Evolutionary conservation across 2,888 invertebrate genomes (phyloP), one percentile per base, ranked within the genome.

Genomic region (Lathronympha strigana): DNA sequence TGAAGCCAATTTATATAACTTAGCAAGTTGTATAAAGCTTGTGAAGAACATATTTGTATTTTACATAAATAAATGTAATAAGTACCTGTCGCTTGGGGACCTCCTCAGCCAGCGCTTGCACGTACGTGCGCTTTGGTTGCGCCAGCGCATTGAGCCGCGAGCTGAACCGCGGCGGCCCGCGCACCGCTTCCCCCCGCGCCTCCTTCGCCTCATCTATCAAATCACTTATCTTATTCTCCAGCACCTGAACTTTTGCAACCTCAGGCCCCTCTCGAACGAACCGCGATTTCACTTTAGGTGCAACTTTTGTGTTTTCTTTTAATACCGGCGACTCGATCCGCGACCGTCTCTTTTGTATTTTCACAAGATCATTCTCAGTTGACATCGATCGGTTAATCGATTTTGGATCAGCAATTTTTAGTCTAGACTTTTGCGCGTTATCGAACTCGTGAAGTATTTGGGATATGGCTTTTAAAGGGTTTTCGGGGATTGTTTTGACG

Each of bases 131-230:
- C 71, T 87, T 88, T 11, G 92, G 92, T 69, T 91, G 90, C 13
- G 92, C 90, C 61, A 92, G 77, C 21, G 81, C 77, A 55, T 89
- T 79, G 36, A 92, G 72, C 66, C 91, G 81, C 23, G 89, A 80
- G 67, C 70, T 76, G 4, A 76, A 68, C 72, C 82, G 86, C 0
- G 82, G 77, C 38, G 90, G 90, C 0, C 91, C 91, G 6, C 86
- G 80, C 4, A 92, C 90, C n/a, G 90, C 91, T 74, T 92, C 90
- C 0, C 91, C 91, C 66, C 87, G 81, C 0, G 89, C 83, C 79
- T 92, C 90, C 73, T 86, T 90, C 3, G 75, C 87, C 73, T 90
- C 89, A 19, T 92, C 90, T 51, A 86, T 77, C n/a, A 88, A 77
- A 66, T 90, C 89, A 11, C 70, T 64, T 28, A 87, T 73, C 69